Percentiles rank a stretch among this genome's conserved stretches.
phyloP scores from a whole-genome alignment of 2,113 vertebrate species.

The Triplophysa siluroides region DNA sequence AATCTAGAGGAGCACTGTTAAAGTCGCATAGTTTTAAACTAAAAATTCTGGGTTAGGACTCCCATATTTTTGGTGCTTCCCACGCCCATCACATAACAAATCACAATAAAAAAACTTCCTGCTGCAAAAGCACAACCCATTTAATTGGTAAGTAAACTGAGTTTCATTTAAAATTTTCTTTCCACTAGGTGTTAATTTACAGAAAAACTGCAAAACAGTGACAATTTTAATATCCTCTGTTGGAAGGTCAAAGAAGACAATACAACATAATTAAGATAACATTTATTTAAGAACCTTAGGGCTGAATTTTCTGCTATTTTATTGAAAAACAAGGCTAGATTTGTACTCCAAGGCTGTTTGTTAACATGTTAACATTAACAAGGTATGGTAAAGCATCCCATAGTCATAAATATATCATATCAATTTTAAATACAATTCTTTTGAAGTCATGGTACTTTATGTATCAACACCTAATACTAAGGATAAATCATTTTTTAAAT shows the following conservation, averaged over 20 bases:
- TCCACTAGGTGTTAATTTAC: slow-evolving; percentile 18
- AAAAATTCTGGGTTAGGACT: too few species aligned
- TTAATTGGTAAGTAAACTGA: slow-evolving; percentile 22
- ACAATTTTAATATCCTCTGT: slow-evolving; percentile 36
- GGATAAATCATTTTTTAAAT: too few species aligned
- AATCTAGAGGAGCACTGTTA: too few species aligned
- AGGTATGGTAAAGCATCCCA: too few species aligned
- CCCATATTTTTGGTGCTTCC: too few species aligned
- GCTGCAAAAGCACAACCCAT: not conserved
- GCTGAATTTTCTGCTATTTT: slow-evolving; percentile 65
- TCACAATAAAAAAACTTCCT: slow-evolving; percentile 4
- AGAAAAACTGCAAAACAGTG: slow-evolving; percentile 3
- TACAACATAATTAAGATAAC: slow-evolving; percentile 72
- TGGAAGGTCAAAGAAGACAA: slow-evolving; percentile 62
- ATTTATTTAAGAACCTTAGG: slow-evolving; percentile 68
- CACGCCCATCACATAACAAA: not conserved
- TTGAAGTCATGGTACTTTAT: too few species aligned
- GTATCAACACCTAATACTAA: too few species aligned
- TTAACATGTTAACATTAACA: too few species aligned
- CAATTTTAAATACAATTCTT: too few species aligned
- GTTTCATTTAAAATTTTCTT: too few species aligned
- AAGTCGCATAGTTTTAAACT: too few species aligned
- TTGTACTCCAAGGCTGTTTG: slow-evolving; percentile 15
- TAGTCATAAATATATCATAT: too few species aligned
- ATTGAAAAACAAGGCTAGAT: slow-evolving; percentile 52